Conservation (phyloP, 2,888 invertebrate genomes). For the Plebejus anna region DNA sequence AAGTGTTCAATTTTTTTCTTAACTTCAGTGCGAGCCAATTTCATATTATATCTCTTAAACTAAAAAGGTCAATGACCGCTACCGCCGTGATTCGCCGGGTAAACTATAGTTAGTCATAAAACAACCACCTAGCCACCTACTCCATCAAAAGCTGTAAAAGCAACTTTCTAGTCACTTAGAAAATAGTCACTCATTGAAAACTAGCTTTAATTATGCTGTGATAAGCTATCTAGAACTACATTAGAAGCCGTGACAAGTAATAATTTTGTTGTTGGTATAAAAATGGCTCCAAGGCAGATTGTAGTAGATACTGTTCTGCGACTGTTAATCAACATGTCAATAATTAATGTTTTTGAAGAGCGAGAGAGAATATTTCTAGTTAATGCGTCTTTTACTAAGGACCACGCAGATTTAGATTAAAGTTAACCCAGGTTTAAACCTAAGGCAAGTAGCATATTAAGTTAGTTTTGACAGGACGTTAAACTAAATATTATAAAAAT, state of each 20-base stretch:
- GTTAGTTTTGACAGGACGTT: too few relatives aligned
- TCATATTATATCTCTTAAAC: too few relatives aligned
- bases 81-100: too few relatives aligned
- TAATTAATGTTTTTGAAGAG: background rate
- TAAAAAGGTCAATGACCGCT: too few relatives aligned
- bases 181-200: conserved; percentile 21
- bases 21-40: too few relatives aligned
- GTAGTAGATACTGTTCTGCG: background rate
- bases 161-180: conserved; percentile 14
- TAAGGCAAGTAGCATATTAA: too few relatives aligned
- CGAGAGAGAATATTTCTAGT: background rate
- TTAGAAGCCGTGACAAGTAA: background rate
- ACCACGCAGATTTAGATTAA: too few relatives aligned
- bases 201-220: background rate
- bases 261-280: conserved; percentile 10
- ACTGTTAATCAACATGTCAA: background rate
- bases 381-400: background rate
- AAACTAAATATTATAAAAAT: too few relatives aligned
- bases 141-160: background rate
- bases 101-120: background rate
- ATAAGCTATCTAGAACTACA: conserved; percentile 10
- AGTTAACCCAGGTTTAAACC: too few relatives aligned
- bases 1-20: too few relatives aligned
- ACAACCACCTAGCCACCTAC: background rate
- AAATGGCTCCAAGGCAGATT: background rate